Base-by-base conservation (phyloP, 2,113 vertebrate genomes). In the Sorex fumeus region DNA sequence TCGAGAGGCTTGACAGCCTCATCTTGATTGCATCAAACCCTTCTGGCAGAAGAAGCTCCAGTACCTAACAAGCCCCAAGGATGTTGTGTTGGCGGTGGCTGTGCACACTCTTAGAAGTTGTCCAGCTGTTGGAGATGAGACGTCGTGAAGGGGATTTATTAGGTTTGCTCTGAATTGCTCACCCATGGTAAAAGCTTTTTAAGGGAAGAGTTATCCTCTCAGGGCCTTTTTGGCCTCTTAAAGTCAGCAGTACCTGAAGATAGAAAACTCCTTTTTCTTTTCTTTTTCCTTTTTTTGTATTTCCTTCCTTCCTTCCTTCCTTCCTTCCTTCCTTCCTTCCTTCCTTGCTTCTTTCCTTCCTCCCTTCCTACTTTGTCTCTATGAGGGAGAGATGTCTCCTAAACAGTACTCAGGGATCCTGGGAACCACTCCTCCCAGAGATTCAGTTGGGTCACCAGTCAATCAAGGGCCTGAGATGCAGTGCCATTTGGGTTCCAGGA, bases 11-110 rank as follows among this genome's bases (percentile, higher is more conserved):
- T 57, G 19, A 84, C 71, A 88, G 72, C 90, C 62, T 91, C 16
- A 12, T 88, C 90, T 96, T 90, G 88, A 87, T 95, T 87, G 75
- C n/a, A 92, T 95, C 86, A 94, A 53, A 83, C 84, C 11, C 77
- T 95, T 87, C 50, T 92, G 81, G 75, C 62, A 88, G 90, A 92
- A 96, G 92, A 72, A 83, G 81, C 40, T 71, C 75, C 13, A 6
- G 25, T 62, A 45, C 80, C 60, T 78, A 92, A 67, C 15, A 97
- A 91, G 76, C 93, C 77, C 78, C 89, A 93, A 94, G 43, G 45
- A 90, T 66, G 84, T 93, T 5, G 0, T 90, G 86, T 88, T 45
- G 94, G 94, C 86, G 69, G 91, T 93, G 94, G 87, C 87, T 88
- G 66, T 87, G 85, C 72, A 62, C 57, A 45, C 40, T 8, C 32